phyloP scores from a whole-genome alignment of 2,113 vertebrate genomes.

The Nesogale talazaci region DNA sequence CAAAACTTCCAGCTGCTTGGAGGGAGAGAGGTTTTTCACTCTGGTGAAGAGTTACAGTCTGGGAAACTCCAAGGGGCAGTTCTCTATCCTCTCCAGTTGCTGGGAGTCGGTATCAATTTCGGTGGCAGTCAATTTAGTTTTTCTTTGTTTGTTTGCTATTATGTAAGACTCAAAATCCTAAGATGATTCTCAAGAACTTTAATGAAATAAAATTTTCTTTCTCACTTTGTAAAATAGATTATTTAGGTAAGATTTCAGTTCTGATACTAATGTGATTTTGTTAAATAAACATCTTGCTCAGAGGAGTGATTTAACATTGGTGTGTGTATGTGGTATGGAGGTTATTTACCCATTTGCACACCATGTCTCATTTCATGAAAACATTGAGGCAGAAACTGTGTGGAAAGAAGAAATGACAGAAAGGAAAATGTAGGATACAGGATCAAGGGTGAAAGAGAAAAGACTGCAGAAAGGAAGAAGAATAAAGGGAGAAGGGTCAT shows the following conservation, averaged over 20 bases:
- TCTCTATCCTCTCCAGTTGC: no score
- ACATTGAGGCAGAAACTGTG: constrained; percentile 10
- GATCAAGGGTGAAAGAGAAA: not conserved
- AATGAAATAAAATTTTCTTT: not conserved
- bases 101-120: no score
- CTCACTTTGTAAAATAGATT: not conserved
- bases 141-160: not conserved
- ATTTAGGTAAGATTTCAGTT: not conserved
- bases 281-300: not conserved
- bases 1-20: no score
- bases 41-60: no score
- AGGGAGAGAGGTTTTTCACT: no score
- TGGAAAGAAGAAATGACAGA: constrained; percentile 9
- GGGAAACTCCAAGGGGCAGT: no score
- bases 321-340: not conserved
- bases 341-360: not conserved
- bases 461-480: not conserved
- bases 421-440: not conserved
- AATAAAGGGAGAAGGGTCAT: not conserved
- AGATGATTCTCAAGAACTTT: not conserved
- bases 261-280: not conserved
- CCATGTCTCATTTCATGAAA: constrained; percentile 25
- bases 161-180: not conserved
- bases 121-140: no score
- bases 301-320: not conserved